These are phyloP conservation scores for Ciconia stormi DNA, from an alignment of 2,113 vertebrate genomes.

Conservation along the genomic window DNA sequence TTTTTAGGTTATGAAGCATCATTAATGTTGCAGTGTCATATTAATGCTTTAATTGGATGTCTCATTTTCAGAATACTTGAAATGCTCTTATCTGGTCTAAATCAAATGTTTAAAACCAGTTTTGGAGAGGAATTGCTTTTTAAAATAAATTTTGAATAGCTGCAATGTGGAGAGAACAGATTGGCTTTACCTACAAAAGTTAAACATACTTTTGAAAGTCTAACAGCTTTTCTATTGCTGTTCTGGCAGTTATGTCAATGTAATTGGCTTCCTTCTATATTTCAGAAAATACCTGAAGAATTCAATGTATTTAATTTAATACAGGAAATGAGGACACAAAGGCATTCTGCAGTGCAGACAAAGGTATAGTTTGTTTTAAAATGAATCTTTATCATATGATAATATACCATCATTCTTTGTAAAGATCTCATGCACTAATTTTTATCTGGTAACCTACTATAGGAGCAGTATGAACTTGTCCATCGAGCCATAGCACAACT, in stretches of 20 bases:
- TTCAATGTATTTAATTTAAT: constrained; percentile 97
- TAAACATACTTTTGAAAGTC: not conserved
- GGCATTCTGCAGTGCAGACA: constrained; percentile 97
- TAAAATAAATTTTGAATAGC: not conserved
- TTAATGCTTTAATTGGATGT: not conserved
- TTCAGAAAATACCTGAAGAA: constrained; percentile 96
- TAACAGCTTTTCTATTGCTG: not conserved
- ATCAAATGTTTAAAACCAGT: not conserved
- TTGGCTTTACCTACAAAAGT: not conserved
- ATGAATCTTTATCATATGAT: not conserved
- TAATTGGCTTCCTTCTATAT: constrained; percentile 11
- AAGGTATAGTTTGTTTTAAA: constrained; percentile 79
- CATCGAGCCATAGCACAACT: constrained; percentile 94
- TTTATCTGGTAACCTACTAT: not conserved
- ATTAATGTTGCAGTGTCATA: not conserved
- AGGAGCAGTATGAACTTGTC: constrained; percentile 98
- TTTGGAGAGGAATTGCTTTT: not conserved
- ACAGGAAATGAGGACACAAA: constrained; percentile 98
- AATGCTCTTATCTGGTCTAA: not conserved
- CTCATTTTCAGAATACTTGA: not conserved
- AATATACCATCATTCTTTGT: not conserved
- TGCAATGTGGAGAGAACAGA: not conserved
- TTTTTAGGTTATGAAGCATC: not conserved
- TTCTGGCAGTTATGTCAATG: not conserved
- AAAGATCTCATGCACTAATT: not conserved